Conservation (phyloP, 1,140 invertebrate species). For the Octopus sinensis region DNA sequence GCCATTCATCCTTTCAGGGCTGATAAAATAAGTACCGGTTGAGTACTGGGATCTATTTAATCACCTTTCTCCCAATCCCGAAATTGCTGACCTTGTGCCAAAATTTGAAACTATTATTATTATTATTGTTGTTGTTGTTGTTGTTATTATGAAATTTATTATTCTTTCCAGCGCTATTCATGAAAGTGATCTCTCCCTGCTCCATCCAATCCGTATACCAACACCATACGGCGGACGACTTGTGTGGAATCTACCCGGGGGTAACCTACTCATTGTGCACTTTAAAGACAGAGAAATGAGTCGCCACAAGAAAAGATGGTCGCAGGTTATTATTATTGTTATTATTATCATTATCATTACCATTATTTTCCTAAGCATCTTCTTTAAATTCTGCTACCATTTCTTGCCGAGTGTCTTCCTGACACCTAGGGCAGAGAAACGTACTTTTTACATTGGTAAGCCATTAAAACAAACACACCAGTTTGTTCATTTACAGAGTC, state of each 20-base stretch:
- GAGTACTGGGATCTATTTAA: too few relatives aligned
- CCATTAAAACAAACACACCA: too few relatives aligned
- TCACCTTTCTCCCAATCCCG: too few relatives aligned
- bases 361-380: not conserved
- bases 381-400: too few relatives aligned
- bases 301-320: conserved; percentile 74
- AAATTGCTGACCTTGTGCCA: too few relatives aligned
- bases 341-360: not conserved
- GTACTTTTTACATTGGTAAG: too few relatives aligned
- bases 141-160: not conserved
- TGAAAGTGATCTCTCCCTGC: conserved; percentile 83
- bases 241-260: conserved; percentile 92
- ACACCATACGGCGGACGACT: conserved; percentile 93
- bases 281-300: conserved; percentile 96
- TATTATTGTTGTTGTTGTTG: not conserved
- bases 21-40: too few relatives aligned
- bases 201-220: conserved; percentile 86
- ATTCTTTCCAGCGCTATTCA: conserved; percentile 67
- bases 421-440: too few relatives aligned
- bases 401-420: too few relatives aligned
- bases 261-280: conserved; percentile 96
- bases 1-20: too few relatives aligned
- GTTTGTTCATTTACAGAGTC: too few relatives aligned
- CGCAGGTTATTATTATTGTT: conserved; percentile 45
- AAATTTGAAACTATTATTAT: not conserved